Conservation (phyloP, 2,888 invertebrate species). For the Dasypogon diadema region DNA sequence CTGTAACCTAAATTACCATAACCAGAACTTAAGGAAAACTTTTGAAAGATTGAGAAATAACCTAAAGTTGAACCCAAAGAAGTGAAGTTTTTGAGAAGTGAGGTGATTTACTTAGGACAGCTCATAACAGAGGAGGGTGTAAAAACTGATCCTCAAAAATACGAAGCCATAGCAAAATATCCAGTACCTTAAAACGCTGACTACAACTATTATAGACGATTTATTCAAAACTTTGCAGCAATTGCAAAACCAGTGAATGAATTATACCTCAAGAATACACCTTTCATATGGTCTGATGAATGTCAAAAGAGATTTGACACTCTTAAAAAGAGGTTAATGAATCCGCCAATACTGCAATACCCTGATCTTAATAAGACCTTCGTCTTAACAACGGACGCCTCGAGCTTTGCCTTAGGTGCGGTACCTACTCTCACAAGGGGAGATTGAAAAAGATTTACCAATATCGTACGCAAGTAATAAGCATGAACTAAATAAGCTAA, state of each 20-base stretch:
- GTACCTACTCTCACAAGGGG: conserved; percentile 59
- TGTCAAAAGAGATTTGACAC: not conserved
- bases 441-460: conserved; percentile 55
- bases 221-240: conserved; percentile 58
- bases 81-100: no score
- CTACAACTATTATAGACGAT: conserved; percentile 57
- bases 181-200: conserved; percentile 57
- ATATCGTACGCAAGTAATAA: conserved; percentile 59
- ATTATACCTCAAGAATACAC: conserved; percentile 56
- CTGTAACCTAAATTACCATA: no score
- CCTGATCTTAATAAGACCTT: conserved; percentile 52
- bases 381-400: conserved; percentile 60
- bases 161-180: conserved; percentile 54
- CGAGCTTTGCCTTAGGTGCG: conserved; percentile 58
- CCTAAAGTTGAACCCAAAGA: no score
- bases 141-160: conserved; percentile 56
- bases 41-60: no score
- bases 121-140: no score
- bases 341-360: not conserved
- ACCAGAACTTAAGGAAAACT: no score
- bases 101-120: no score
- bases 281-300: conserved; percentile 52
- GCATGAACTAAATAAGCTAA: conserved; percentile 57
- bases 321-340: not conserved
- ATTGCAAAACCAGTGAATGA: conserved; percentile 56